Percentiles rank a stretch among this genome's conserved stretches.
Evolutionary conservation across 1,140 invertebrate species (phyloP).

Genomic region (Leptinotarsa lineolata): DNA sequence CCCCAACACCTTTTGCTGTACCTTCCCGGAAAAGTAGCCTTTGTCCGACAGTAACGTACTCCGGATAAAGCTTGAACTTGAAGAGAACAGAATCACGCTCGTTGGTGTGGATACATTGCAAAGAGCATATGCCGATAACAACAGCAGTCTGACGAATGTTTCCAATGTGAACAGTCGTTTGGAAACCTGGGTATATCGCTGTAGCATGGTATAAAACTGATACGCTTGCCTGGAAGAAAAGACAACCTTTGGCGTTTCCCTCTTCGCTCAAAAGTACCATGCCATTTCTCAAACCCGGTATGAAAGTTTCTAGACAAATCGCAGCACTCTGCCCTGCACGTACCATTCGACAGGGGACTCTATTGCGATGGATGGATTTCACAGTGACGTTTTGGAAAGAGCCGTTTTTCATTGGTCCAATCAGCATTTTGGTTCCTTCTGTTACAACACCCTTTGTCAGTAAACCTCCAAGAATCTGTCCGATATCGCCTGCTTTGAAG

Average conservation of each 20-base stretch:
- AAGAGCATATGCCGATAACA: slow-evolving; percentile 69
- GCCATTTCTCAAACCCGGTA: slow-evolving; percentile 75
- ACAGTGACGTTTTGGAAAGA: slow-evolving; percentile 79
- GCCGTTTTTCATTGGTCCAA: slow-evolving; percentile 84
- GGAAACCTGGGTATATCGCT: slow-evolving; percentile 85
- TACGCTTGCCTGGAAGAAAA: slow-evolving; percentile 75
- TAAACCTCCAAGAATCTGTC: slow-evolving; percentile 88
- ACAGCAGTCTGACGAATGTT: slow-evolving; percentile 94
- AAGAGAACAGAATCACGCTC: slow-evolving; percentile 87
- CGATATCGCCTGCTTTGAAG: slow-evolving; percentile 75
- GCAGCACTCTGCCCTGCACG: slow-evolving; percentile 90
- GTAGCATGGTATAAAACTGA: slow-evolving; percentile 83
- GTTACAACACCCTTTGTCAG: slow-evolving; percentile 82
- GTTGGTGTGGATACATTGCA: slow-evolving; percentile 72
- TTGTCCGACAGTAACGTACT: slow-evolving; percentile 88
- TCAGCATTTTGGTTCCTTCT: slow-evolving; percentile 75
- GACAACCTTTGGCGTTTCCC: slow-evolving; percentile 44
- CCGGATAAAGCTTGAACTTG: slow-evolving; percentile 85
- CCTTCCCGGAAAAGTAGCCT: slow-evolving; percentile 88
- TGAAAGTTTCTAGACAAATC: slow-evolving; percentile 70
- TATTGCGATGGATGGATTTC: slow-evolving; percentile 86
- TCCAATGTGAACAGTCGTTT: slow-evolving; percentile 92
- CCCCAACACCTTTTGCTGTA: slow-evolving; percentile 86
- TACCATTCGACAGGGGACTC: slow-evolving; percentile 84
- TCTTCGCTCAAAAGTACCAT: slow-evolving; percentile 72